These are phyloP conservation scores for Bombus confusus DNA, from an alignment of 1,140 invertebrate genomes.

Conservation along the genomic window DNA sequence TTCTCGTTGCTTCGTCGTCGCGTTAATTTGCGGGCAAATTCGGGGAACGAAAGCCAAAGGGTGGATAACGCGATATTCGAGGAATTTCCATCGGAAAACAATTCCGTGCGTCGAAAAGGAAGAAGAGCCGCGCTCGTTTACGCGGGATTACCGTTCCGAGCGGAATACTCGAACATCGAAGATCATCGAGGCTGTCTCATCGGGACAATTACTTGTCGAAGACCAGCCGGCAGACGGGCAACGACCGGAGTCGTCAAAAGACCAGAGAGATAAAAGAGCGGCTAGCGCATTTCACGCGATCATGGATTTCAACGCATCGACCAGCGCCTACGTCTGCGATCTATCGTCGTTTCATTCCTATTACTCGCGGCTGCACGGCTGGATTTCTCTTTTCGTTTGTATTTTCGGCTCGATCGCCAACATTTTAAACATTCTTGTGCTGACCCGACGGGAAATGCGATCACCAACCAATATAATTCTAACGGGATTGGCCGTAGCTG, in stretches of 20 bases:
- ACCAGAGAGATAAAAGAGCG: background rate
- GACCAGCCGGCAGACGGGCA: background rate
- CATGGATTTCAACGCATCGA: slow-evolving; percentile 51
- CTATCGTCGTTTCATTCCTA: slow-evolving; percentile 78
- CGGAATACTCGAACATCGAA: background rate
- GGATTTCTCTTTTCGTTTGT: slow-evolving; percentile 91
- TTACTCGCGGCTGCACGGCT: slow-evolving; percentile 86
- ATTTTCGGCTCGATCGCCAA: slow-evolving; percentile 96
- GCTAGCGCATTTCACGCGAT: background rate
- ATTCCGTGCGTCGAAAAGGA: fast-evolving
- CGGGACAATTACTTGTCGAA: background rate
- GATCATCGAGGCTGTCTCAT: background rate
- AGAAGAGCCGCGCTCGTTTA: too few relatives aligned
- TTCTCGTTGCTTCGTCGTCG: background rate
- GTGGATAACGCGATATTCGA: background rate
- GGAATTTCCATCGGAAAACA: too few relatives aligned
- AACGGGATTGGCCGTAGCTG: slow-evolving; percentile 95
- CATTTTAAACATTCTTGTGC: slow-evolving; percentile 95
- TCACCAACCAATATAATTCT: slow-evolving; percentile 96
- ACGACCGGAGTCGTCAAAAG: background rate
- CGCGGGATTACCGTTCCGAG: too few relatives aligned
- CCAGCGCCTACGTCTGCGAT: slow-evolving; percentile 75
- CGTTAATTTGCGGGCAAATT: too few relatives aligned
- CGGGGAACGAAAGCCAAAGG: too few relatives aligned
- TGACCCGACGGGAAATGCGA: slow-evolving; percentile 95